These are phyloP conservation scores for Bellardia bayeri DNA, from an alignment of 2,888 invertebrate species.

Conservation along the genomic window DNA sequence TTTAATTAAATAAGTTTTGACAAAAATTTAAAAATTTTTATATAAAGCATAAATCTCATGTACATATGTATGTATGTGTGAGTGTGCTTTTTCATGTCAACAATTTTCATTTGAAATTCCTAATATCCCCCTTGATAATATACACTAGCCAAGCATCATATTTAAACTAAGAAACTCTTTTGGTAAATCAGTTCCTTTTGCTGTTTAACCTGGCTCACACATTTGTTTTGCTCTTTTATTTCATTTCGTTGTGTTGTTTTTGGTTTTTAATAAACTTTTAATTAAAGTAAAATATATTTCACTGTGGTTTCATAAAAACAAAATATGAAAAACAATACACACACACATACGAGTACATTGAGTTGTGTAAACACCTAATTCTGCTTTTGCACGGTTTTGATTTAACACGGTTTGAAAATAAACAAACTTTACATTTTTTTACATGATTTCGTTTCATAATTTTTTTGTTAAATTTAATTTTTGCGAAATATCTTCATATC, in stretches of 20 bases:
- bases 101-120: no score
- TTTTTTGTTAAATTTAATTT: no score
- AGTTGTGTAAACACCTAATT: neutral
- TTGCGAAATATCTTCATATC: no score
- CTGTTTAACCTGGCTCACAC: neutral
- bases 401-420: no score
- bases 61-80: neutral
- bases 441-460: no score
- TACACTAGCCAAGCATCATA: neutral
- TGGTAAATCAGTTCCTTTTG: neutral
- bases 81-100: neutral
- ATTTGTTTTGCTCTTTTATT: neutral
- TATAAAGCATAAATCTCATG: neutral
- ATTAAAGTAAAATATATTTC: neutral
- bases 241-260: neutral
- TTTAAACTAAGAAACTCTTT: neutral
- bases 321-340: neutral
- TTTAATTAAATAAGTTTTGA: neutral
- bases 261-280: conserved; percentile 7
- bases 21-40: neutral
- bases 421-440: no score
- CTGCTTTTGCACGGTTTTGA: no score
- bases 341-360: neutral
- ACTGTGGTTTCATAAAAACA: conserved; percentile 1
- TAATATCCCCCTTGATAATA: no score